Conservation (phyloP, 2,113 vertebrate genomes). For the Rhineura floridana region DNA sequence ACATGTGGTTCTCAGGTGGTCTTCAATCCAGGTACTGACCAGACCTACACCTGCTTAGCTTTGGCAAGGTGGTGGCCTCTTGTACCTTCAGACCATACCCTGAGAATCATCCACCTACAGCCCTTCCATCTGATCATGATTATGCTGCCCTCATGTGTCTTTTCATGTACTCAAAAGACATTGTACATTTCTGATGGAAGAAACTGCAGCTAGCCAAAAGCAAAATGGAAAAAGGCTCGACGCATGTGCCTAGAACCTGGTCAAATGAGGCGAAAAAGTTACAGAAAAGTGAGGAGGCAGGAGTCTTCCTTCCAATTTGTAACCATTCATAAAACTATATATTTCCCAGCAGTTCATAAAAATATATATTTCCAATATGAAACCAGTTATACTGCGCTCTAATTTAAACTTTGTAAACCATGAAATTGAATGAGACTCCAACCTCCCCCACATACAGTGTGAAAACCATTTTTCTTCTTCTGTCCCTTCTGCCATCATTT, state of each 20-base stretch:
- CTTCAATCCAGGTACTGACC: no score
- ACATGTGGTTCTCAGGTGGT: no score
- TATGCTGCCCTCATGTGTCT: neutral
- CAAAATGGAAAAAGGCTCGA: neutral
- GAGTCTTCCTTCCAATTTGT: neutral
- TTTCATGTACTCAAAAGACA: neutral
- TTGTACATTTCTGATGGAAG: neutral
- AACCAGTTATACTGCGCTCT: no score
- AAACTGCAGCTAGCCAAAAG: neutral
- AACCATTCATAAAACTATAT: no score
- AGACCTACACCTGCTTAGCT: no score
- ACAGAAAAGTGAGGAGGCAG: neutral
- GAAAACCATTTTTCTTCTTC: no score
- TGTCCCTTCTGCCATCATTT: neutral
- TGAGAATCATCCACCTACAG: neutral
- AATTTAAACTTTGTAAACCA: neutral
- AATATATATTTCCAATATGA: no score
- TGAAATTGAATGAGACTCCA: neutral
- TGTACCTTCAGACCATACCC: no score
- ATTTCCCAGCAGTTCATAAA: no score
- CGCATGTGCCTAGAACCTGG: neutral
- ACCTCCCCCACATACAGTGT: neutral
- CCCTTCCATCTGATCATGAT: neutral
- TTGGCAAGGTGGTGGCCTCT: no score
- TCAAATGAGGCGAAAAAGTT: neutral